Percentiles rank a stretch among this genome's conserved stretches.
These are phyloP conservation scores for Archips xylosteana DNA, from an alignment of 2,888 invertebrate species.

Conservation along the genomic window DNA sequence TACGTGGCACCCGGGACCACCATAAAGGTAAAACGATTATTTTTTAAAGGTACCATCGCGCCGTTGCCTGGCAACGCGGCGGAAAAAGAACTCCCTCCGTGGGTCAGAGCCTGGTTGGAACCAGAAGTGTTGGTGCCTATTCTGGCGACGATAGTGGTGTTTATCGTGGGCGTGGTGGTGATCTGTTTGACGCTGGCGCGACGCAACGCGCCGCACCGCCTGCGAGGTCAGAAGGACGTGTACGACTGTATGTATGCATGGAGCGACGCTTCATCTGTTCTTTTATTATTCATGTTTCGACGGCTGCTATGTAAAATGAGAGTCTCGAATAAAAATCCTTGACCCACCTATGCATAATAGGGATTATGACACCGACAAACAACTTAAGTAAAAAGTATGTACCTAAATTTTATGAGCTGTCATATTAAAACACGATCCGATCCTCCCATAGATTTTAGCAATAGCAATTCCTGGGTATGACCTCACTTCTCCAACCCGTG, in stretches of 20 bases:
- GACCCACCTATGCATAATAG: too few species aligned
- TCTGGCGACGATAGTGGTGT: slow-evolving; percentile 95
- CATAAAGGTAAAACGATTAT: slow-evolving; percentile 90
- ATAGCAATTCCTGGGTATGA: too few species aligned
- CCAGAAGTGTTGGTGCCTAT: slow-evolving; percentile 96
- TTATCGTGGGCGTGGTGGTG: slow-evolving; percentile 95
- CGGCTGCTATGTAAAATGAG: slow-evolving; percentile 6
- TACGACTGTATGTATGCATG: slow-evolving; percentile 89
- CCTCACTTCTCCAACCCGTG: too few species aligned
- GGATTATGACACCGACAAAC: too few species aligned
- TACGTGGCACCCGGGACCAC: slow-evolving; percentile 93
- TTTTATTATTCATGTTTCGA: slow-evolving; percentile 21
- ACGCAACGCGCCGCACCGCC: slow-evolving; percentile 92
- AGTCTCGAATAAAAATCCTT: not conserved
- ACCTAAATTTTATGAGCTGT: too few species aligned
- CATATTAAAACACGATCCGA: too few species aligned
- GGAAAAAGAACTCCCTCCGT: slow-evolving; percentile 86
- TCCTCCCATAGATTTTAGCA: too few species aligned
- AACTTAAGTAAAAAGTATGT: too few species aligned
- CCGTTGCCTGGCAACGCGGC: slow-evolving; percentile 89
- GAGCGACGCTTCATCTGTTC: slow-evolving; percentile 68
- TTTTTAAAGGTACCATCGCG: slow-evolving; percentile 90
- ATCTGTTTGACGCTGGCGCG: slow-evolving; percentile 95
- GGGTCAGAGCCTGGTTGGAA: slow-evolving; percentile 95
- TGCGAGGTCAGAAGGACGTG: slow-evolving; percentile 92